Evolutionary conservation across 2,797 vertebrate genomes (phyloP).

Genomic region (Phrynocephalus guinanensis): DNA sequence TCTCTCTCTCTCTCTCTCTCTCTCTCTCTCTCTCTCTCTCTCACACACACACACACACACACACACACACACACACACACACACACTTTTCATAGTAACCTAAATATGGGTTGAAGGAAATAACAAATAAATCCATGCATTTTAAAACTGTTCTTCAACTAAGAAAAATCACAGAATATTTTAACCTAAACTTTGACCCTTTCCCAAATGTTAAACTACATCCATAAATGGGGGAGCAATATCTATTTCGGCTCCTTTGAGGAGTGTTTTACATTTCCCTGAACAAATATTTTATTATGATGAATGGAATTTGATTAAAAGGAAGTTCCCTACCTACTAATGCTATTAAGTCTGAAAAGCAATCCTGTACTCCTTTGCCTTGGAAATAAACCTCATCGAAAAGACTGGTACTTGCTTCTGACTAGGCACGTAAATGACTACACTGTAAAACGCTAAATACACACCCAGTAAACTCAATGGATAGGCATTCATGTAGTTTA

Average conservation of each 20-base stretch:
- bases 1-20: conserved; percentile 63
- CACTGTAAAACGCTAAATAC: conserved; percentile 49
- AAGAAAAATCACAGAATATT: conserved; percentile 52
- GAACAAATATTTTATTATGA: conserved; percentile 64
- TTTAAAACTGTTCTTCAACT: conserved; percentile 69
- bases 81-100: conserved; percentile 70
- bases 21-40: conserved; percentile 19
- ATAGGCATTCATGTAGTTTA: conserved; percentile 74
- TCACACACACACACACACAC: neutral
- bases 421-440: neutral
- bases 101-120: conserved; percentile 70
- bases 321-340: conserved; percentile 40
- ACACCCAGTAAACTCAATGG: conserved; percentile 53
- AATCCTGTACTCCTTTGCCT: neutral
- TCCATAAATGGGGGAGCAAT: conserved; percentile 62
- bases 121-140: conserved; percentile 75
- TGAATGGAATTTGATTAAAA: conserved; percentile 67
- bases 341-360: conserved; percentile 27
- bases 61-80: neutral
- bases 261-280: conserved; percentile 68
- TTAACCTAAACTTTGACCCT: conserved; percentile 64
- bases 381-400: neutral
- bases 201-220: conserved; percentile 55
- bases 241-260: conserved; percentile 59
- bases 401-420: neutral